Conservation (phyloP, 2,797 vertebrate species). For the Taenioides sp. region DNA sequence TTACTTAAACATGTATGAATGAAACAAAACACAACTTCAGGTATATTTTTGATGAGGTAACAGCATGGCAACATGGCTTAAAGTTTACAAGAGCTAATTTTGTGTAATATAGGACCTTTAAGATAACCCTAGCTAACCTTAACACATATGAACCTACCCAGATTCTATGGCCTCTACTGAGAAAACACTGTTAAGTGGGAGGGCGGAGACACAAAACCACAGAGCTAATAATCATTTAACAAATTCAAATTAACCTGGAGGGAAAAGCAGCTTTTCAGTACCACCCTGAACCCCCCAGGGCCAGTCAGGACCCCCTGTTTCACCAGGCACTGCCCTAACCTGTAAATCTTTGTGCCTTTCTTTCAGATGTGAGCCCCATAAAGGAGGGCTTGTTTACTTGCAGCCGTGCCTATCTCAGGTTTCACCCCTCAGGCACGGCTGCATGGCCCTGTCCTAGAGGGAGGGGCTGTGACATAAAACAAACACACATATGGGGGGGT, state of each 20-base stretch:
- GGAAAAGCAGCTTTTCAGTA: slow-evolving; percentile 7
- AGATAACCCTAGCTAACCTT: no score
- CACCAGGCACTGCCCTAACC: slow-evolving; percentile 35
- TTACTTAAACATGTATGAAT: no score
- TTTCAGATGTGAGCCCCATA: slow-evolving; percentile 58
- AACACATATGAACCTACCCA: not conserved
- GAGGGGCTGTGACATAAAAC: slow-evolving; percentile 72
- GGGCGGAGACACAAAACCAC: slow-evolving; percentile 2
- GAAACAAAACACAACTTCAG: no score
- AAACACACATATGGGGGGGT: slow-evolving; percentile 72
- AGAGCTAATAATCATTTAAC: slow-evolving; percentile 3
- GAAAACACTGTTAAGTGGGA: not conserved
- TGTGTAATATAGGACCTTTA: no score
- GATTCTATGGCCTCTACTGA: not conserved
- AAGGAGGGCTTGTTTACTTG: slow-evolving; percentile 74
- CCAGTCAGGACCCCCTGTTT: slow-evolving; percentile 15
- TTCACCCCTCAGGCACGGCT: slow-evolving; percentile 67
- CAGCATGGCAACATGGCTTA: no score
- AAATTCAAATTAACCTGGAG: slow-evolving; percentile 24
- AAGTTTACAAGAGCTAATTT: no score
- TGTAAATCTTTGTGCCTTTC: slow-evolving; percentile 41
- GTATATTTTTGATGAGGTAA: no score
- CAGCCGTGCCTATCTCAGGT: slow-evolving; percentile 67
- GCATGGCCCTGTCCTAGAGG: slow-evolving; percentile 68
- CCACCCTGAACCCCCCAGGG: slow-evolving; percentile 3